These are phyloP conservation scores for Monodelphis domestica DNA, from an alignment of 2,797 vertebrate genomes.

Conservation along the genomic window DNA sequence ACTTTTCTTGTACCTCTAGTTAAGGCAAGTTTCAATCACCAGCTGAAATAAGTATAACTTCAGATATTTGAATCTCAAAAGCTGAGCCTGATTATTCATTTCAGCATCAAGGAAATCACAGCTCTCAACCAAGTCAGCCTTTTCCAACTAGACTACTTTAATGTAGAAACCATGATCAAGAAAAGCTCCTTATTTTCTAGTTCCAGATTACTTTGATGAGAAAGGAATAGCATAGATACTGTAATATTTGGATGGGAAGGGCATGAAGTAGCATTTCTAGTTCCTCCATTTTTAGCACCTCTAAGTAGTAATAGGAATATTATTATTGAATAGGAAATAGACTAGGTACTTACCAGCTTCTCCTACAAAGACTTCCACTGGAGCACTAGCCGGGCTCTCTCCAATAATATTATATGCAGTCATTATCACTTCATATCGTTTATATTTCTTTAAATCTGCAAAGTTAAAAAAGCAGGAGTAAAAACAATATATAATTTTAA, in stretches of 20 bases:
- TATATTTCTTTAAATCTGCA: constrained; percentile 94
- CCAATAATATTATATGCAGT: constrained; percentile 95
- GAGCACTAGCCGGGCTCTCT: constrained; percentile 92
- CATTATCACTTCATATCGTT: constrained; percentile 93
- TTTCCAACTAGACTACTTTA: neutral
- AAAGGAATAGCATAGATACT: rapidly evolving
- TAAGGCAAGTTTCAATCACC: constrained; percentile 64
- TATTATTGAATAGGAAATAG: neutral
- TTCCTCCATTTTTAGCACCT: neutral
- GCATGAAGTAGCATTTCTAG: neutral
- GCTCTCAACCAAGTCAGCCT: neutral
- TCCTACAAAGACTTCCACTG: constrained; percentile 95
- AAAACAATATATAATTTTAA: constrained; percentile 3
- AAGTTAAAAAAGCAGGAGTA: constrained; percentile 35
- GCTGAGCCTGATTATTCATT: neutral
- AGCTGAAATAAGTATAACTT: constrained; percentile 62
- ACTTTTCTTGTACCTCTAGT: constrained; percentile 53
- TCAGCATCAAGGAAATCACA: neutral
- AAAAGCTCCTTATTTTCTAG: neutral
- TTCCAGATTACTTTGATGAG: neutral
- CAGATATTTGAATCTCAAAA: constrained; percentile 52
- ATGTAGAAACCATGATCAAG: neutral
- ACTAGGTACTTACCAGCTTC: constrained; percentile 91
- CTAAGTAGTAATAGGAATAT: neutral
- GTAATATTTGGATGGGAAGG: rapidly evolving